Conservation (phyloP, 2,113 vertebrate genomes). For the Baryphthengus martii region DNA sequence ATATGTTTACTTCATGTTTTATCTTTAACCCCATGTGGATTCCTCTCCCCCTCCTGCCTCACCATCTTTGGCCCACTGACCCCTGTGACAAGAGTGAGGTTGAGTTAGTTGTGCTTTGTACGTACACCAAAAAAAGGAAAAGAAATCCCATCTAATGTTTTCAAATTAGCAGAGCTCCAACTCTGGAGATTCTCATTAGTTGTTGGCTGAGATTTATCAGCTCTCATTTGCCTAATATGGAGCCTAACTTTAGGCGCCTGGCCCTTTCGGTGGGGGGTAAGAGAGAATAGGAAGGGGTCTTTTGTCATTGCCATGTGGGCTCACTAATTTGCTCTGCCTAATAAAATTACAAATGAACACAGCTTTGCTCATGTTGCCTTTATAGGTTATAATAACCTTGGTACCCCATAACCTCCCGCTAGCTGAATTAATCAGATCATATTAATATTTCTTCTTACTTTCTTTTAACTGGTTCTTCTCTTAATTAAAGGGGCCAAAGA, state of each 20-base stretch:
- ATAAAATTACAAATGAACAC: slow-evolving; percentile 87
- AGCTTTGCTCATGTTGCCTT: slow-evolving; percentile 82
- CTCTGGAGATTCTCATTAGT: slow-evolving; percentile 84
- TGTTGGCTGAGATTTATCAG: slow-evolving; percentile 88
- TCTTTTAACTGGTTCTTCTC: slow-evolving; percentile 87
- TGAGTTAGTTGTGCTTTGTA: slow-evolving; percentile 24
- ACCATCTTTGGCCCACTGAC: not conserved
- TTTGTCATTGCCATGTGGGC: slow-evolving; percentile 79
- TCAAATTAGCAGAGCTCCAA: slow-evolving; percentile 83
- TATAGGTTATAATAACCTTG: slow-evolving; percentile 90
- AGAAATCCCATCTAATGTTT: slow-evolving; percentile 83
- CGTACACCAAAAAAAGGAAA: not conserved
- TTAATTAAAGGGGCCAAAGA: slow-evolving; percentile 90
- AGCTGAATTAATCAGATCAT: slow-evolving; percentile 89
- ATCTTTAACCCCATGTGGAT: slow-evolving; percentile 52
- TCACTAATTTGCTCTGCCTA: slow-evolving; percentile 86
- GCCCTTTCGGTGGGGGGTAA: slow-evolving; percentile 84
- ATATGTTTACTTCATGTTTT: not conserved
- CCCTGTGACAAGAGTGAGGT: not conserved
- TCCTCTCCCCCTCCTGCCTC: not conserved
- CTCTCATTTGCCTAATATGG: slow-evolving; percentile 91
- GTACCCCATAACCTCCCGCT: slow-evolving; percentile 86
- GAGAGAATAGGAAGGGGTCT: slow-evolving; percentile 77
- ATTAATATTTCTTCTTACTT: slow-evolving; percentile 87
- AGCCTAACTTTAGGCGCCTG: slow-evolving; percentile 84